Conservation (phyloP, 2,113 vertebrate genomes). For the Chinchilla lanigera region DNA sequence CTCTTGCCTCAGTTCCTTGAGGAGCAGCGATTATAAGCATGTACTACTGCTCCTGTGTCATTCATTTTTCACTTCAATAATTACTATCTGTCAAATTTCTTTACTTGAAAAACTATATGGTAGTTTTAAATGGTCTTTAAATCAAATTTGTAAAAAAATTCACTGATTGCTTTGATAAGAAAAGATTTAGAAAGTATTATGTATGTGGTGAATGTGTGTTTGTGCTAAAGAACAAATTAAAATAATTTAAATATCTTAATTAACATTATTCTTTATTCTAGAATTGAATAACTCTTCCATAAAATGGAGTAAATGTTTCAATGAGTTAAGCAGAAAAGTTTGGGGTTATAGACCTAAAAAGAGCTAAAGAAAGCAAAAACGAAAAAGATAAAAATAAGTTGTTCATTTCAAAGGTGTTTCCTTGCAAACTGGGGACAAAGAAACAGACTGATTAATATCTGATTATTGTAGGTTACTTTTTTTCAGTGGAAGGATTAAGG, state of each 20-base stretch:
- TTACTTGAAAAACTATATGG: not conserved
- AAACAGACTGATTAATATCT: not conserved
- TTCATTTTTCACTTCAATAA: not conserved
- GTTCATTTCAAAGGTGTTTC: not conserved
- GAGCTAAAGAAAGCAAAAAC: not conserved
- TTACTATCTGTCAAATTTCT: not conserved
- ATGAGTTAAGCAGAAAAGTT: not conserved
- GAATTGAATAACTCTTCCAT: not conserved
- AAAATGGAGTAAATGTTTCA: not conserved
- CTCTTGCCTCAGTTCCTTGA: not conserved
- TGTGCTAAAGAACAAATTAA: not conserved
- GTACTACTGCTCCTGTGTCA: not conserved
- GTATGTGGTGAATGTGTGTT: not conserved
- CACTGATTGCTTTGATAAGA: not conserved
- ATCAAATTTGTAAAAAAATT: constrained; percentile 21
- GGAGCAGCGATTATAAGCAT: not conserved
- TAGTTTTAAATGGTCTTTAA: not conserved
- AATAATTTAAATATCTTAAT: not conserved
- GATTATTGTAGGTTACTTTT: not conserved
- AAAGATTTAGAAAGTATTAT: not conserved
- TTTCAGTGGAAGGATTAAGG: not conserved
- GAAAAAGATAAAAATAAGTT: not conserved
- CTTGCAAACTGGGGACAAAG: no score
- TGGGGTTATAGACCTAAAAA: not conserved
- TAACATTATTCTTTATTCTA: not conserved